Evolutionary conservation across 2,113 vertebrate species (phyloP).

Genomic region (Octodon degus): DNA sequence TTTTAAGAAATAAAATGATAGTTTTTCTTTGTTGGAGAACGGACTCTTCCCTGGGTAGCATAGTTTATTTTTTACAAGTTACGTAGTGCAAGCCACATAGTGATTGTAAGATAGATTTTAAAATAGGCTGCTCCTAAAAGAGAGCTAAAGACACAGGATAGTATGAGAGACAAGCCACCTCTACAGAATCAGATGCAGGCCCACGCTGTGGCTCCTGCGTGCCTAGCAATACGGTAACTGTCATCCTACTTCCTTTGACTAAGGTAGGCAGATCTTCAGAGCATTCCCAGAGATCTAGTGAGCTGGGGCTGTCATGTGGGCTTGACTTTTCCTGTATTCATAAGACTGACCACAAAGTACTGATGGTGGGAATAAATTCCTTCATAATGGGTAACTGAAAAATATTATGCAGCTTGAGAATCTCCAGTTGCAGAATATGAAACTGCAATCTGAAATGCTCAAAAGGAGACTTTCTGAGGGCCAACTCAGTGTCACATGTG

Average conservation of each 20-base stretch:
- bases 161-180: background rate
- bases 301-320: background rate
- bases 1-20: background rate
- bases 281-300: background rate
- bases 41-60: background rate
- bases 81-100: conserved; percentile 9
- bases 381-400: background rate
- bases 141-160: background rate
- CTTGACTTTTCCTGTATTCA: background rate
- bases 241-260: background rate
- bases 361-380: background rate
- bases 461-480: background rate
- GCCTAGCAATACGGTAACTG: background rate
- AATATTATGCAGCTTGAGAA: background rate
- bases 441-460: background rate
- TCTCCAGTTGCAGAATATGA: background rate
- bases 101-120: background rate
- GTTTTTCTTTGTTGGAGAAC: background rate
- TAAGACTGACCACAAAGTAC: background rate
- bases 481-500: background rate
- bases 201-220: background rate
- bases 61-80: background rate
- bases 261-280: background rate
- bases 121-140: background rate
- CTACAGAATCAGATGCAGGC: background rate